Evolutionary conservation across 2,797 vertebrate species (phyloP), one percentile per base, ranked within the genome.

Genomic region (Sebastes oblongus): DNA sequence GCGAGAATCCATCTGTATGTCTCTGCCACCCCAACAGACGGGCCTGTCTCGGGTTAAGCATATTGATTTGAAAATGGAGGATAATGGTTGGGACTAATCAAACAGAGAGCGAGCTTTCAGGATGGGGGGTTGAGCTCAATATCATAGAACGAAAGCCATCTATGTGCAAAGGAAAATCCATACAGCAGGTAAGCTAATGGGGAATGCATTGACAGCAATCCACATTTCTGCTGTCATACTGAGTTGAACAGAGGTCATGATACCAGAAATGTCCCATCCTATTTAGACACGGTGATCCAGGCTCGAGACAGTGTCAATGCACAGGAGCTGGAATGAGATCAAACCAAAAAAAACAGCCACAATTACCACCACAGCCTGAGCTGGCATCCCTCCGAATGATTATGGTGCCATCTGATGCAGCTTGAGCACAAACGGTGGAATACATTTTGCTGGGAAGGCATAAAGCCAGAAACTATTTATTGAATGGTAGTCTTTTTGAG

Each of bases 51-150:
- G 61, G 73, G 30, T 78, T 67, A 73, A 89, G 39, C 36, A n/a
- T 85, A 94, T 94, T 87, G 90, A 92, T 92, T 86, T 79, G 74
- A 74, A 90, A 91, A 92, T 85, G 76, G 77, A 88, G 74, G 69
- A 76, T 89, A 91, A 91, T 86, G 75, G 85, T 85, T 74, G n/a
- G 74, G 59, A 86, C 77, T 91, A 90, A 94, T 94, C 81, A 90
- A 90, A 88, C 77, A 78, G 80, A 88, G 55, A 81, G 59, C 50
- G 59, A 66, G 71, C 59, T 76, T 83, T 78, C 2, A 5, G 54
- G 34, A 61, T 20, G 32, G 62, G 55, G 29, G 25, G 16, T 18
- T 39, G 16, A 34, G 58, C 61, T 89, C 76, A 78, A 75, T 87
- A 77, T 84, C 30, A 82, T 18, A 54, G 61, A 85, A 89, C 86